Base-by-base conservation (phyloP, 2,113 vertebrate genomes). In the Pelobates fuscus region DNA sequence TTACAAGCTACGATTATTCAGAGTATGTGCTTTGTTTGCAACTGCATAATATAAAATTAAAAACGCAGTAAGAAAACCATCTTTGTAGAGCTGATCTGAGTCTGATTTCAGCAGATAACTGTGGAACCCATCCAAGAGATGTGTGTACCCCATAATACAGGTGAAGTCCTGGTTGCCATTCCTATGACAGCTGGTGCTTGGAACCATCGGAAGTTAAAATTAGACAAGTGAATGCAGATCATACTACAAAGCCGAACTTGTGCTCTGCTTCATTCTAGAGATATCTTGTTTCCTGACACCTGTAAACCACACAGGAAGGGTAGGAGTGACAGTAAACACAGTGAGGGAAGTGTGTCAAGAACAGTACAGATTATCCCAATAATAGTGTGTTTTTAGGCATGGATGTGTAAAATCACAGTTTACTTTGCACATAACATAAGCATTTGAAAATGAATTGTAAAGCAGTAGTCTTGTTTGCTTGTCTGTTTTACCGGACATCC, bases 271-370 rank as follows among this genome's bases (percentile, higher is more conserved):
- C 29, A 41, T 8, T 37, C 27, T 5, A 10, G 67, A 10, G 10
- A 69, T 26, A 68, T 69, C 67, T 23, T 2, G 30, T 58, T 69
- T 69, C 52, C 52, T 54, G 67, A 58, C 67, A 70, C 67, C 67
- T 70, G 67, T 70, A 70, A 30, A 54, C 67, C 67, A 18, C 67
- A 69, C 67, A 69, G 67, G 67, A 69, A 69, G 67, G 54, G 52
- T 27, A 8, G 29, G 52, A 20, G 14, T 8, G 49, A 57, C 52
- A 55, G 59, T 61, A 61, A 24, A 57, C 29, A 68, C 7, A 55
- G 65, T 14, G 2, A 32, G 23, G 27, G 30, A 10, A 20, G 63
- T 37, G 61, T 14, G 61, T n/a, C 18, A 11, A 4, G 30, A 32
- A 4, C n/a, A 4, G 10, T 32, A 8, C 52, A 8, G 52, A 23